phyloP scores from a whole-genome alignment of 2,113 vertebrate species.

The Noturus placidus region DNA sequence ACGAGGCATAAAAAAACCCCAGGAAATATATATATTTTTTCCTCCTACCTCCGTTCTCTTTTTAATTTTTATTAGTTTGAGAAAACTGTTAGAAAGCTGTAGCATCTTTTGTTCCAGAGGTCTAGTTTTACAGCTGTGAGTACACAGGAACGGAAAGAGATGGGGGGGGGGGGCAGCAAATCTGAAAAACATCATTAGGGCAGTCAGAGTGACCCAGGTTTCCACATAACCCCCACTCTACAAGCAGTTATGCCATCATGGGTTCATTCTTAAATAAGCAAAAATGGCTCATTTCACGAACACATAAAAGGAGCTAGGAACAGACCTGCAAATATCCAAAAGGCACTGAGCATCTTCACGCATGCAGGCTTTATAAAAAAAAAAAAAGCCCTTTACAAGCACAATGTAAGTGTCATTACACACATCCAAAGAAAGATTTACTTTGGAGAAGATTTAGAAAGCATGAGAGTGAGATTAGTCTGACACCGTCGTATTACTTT shows the following conservation, averaged over 20 bases:
- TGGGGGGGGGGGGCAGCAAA: not conserved
- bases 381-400: not conserved
- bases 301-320: constrained; percentile 16
- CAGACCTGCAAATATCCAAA: constrained; percentile 9
- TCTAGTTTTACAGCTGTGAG: constrained; percentile 39
- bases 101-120: constrained; percentile 36
- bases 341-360: not conserved
- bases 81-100: constrained; percentile 48
- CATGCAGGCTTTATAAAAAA: not conserved
- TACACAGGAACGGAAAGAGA: constrained; percentile 25
- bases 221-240: constrained; percentile 18
- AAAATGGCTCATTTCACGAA: not conserved
- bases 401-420: not conserved
- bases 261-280: constrained; percentile 31
- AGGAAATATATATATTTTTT: constrained; percentile 9
- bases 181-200: constrained; percentile 46
- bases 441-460: not conserved
- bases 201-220: constrained; percentile 32
- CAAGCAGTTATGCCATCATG: constrained; percentile 28
- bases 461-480: not conserved
- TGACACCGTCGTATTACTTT: not conserved
- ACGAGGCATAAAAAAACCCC: constrained; percentile 23
- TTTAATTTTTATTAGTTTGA: constrained; percentile 29
- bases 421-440: not conserved
- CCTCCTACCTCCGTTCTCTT: not conserved